Evolutionary conservation across 2,888 invertebrate species (phyloP), one percentile per base, ranked within the genome.

Genomic region (Drosophila greeni): DNA sequence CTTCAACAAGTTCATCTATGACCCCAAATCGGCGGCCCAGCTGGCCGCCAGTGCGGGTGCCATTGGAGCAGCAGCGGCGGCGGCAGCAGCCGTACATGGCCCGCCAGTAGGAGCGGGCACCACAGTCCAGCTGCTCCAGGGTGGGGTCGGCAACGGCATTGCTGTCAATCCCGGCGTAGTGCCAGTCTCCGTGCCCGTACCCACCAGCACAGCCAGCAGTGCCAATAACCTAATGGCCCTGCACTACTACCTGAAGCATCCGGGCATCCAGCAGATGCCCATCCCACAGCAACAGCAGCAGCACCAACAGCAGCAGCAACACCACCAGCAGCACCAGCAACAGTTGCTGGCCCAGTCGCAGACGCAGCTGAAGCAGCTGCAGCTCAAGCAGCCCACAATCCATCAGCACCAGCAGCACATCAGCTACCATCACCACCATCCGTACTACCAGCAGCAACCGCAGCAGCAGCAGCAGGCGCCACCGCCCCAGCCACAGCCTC

Each of bases 161-260:
- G 45, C 68, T 12, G 71, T 71, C 11, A 66, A 74, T 18, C 18
- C 70, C 12, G 57, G 64, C 14, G 66, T 81, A 3, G 47, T 56
- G 18, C 64, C 67, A 9, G 66, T 68, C 7, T 59, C 51, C 23
- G 56, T 70, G 29, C 39, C 60, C 23, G 43, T 49, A 23, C 49
- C 72, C 12, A 65, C 66, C 36, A 57, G 48, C 26, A 54, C 61
- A 40, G 60, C 66, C 20, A 76, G 70, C 49, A 75, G 70, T 51
- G 70, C 79, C 54, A 84, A 80, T 33, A 86, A 79, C 67, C 67
- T 87, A 42, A 86, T 87, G 87, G 86, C 87, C 9, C 55, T 87
- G 36, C 87, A 87, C 11, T 87, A 87, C 61, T 87, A 87, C 76
- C 72, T 87, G 14, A 87, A 87, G 42, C 87, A 87, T 76, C 86